A percentile compares a stretch with the other conserved stretches of the same genome.
phyloP scores from a whole-genome alignment of 2,797 vertebrate genomes.

The Myotis findleyi region DNA sequence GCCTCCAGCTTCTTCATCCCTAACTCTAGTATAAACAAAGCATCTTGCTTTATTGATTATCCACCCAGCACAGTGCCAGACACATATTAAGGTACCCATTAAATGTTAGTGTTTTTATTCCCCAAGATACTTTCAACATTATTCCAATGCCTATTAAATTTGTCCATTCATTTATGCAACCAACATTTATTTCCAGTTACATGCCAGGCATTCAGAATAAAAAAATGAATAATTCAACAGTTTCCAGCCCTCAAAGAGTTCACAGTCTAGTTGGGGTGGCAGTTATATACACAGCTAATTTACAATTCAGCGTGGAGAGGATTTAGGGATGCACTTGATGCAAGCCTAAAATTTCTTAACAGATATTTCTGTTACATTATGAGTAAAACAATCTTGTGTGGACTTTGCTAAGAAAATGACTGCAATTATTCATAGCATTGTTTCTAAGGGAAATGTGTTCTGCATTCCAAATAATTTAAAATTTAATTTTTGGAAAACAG shows the following conservation, averaged over 20 bases:
- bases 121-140: slow-evolving; percentile 64
- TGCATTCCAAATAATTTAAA: slow-evolving; percentile 77
- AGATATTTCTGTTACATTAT: slow-evolving; percentile 60
- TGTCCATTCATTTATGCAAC: slow-evolving; percentile 78
- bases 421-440: slow-evolving; percentile 74
- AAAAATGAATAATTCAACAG: slow-evolving; percentile 83
- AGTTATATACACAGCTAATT: slow-evolving; percentile 68
- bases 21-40: slow-evolving; percentile 48
- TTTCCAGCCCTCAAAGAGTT: slow-evolving; percentile 76
- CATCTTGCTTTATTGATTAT: slow-evolving; percentile 21
- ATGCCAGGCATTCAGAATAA: slow-evolving; percentile 77
- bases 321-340: slow-evolving; percentile 57
- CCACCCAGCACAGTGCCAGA: slow-evolving; percentile 6
- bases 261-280: slow-evolving; percentile 72
- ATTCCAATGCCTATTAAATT: slow-evolving; percentile 77
- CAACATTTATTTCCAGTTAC: slow-evolving; percentile 80
- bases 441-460: slow-evolving; percentile 73
- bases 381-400: slow-evolving; percentile 61
- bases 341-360: slow-evolving; percentile 66
- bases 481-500: slow-evolving; percentile 70
- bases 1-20: slow-evolving; percentile 1
- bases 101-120: slow-evolving; percentile 77
- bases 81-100: slow-evolving; percentile 46
- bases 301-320: slow-evolving; percentile 70
- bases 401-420: slow-evolving; percentile 65